A percentile compares a stretch with the other conserved stretches of the same genome.
phyloP scores from a whole-genome alignment of 2,888 invertebrate species.

The Drosophila borealis region DNA sequence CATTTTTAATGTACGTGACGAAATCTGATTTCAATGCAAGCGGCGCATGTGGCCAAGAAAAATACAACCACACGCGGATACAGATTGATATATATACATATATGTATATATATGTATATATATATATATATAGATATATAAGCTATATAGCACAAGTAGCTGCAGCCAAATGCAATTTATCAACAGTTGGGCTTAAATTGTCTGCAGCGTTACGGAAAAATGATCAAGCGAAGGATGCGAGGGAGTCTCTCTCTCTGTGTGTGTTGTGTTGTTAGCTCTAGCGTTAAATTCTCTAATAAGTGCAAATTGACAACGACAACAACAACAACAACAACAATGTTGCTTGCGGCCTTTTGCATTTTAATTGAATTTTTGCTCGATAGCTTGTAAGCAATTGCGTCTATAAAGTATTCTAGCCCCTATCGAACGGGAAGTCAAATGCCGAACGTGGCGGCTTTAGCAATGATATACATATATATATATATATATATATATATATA shows the following conservation, averaged over 20 bases:
- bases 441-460: constrained; percentile 57
- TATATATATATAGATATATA: constrained; percentile 1
- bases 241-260: constrained; percentile 12
- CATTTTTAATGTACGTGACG: constrained; percentile 78
- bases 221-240: constrained; percentile 50
- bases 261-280: constrained; percentile 12
- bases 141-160: constrained; percentile 36
- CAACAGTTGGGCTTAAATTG: constrained; percentile 79
- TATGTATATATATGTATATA: neutral
- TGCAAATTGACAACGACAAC: constrained; percentile 63
- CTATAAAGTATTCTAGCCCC: constrained; percentile 9
- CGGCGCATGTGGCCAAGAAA: constrained; percentile 46
- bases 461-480: constrained; percentile 23
- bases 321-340: constrained; percentile 17
- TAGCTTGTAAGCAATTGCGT: constrained; percentile 38
- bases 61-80: constrained; percentile 5
- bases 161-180: constrained; percentile 77
- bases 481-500: constrained; percentile 12
- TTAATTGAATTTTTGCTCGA: constrained; percentile 67
- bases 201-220: constrained; percentile 73
- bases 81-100: neutral
- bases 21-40: constrained; percentile 75
- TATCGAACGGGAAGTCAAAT: constrained; percentile 69
- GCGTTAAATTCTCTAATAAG: constrained; percentile 63
- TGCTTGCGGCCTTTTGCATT: constrained; percentile 65